Conservation (phyloP, 2,113 vertebrate species). For the Thoracochromis brauschi region DNA sequence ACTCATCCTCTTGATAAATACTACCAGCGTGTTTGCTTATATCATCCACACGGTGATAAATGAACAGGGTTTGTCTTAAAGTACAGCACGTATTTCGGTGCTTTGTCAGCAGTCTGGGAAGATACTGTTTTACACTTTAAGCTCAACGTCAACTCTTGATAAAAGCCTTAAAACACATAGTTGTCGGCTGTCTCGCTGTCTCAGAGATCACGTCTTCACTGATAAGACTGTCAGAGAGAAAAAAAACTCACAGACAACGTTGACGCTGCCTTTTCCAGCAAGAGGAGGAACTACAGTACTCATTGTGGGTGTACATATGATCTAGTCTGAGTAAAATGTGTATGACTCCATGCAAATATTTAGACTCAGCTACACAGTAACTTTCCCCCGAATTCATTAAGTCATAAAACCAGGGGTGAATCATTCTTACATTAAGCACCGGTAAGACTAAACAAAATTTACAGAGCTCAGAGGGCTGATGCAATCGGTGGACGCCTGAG, state of each 20-base stretch:
- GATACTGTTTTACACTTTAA: neutral
- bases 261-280: neutral
- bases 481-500: neutral
- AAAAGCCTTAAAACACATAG: neutral
- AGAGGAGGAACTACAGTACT: neutral
- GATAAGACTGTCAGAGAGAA: neutral
- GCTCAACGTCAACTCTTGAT: neutral
- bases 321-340: neutral
- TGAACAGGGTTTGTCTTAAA: neutral
- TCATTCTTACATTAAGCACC: neutral
- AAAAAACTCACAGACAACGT: neutral
- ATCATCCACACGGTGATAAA: neutral
- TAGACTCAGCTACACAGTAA: neutral
- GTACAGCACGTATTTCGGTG: neutral
- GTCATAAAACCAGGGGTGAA: neutral
- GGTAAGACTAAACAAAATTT: conserved; percentile 28
- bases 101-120: neutral
- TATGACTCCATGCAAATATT: conserved; percentile 21
- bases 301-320: neutral
- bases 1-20: neutral
- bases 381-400: neutral
- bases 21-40: neutral
- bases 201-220: neutral
- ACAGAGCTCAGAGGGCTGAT: neutral
- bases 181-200: neutral